phyloP scores from a whole-genome alignment of 1,140 invertebrate genomes.

The Metopolophium dirhodum region DNA sequence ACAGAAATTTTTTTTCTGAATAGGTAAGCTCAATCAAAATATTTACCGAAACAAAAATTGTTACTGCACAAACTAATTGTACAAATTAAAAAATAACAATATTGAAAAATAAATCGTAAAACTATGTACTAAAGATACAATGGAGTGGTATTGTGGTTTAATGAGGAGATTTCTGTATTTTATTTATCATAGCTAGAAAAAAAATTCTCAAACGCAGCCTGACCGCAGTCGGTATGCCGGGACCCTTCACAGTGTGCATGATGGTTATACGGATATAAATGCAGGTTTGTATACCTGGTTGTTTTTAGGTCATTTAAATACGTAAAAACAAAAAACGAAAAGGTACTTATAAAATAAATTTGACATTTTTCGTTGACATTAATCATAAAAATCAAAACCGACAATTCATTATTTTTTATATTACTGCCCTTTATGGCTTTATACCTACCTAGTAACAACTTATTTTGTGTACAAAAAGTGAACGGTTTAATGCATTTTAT shows the following conservation, averaged over 20 bases:
- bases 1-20: too few species aligned
- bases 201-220: not conserved
- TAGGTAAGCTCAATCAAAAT: not conserved
- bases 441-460: too few species aligned
- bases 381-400: too few species aligned
- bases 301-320: too few species aligned
- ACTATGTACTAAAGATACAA: not conserved
- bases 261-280: not conserved
- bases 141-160: not conserved
- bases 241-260: not conserved
- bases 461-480: too few species aligned
- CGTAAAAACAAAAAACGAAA: too few species aligned
- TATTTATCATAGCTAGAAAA: not conserved
- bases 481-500: not conserved
- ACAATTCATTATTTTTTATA: too few species aligned
- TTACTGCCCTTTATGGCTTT: too few species aligned
- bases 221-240: not conserved
- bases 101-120: not conserved
- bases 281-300: not conserved
- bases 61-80: not conserved
- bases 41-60: not conserved
- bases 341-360: too few species aligned
- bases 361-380: too few species aligned
- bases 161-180: not conserved
- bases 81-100: not conserved